Conservation (phyloP, 2,797 vertebrate genomes). For the Emydoidea blandingii region DNA sequence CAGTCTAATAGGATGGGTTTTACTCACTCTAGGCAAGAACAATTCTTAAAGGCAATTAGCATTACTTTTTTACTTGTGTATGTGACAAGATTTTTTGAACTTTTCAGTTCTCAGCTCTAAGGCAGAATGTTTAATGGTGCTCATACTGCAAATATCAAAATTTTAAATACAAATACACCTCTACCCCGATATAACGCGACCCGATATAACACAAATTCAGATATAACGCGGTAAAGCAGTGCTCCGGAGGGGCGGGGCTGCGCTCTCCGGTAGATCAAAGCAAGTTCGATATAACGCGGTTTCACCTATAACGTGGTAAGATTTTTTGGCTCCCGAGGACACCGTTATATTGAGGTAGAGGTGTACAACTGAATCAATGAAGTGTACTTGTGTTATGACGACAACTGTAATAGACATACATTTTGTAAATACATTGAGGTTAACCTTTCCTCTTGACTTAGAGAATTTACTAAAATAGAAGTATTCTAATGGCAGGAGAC, state of each 20-base stretch:
- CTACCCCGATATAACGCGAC: too few species aligned
- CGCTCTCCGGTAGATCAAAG: too few species aligned
- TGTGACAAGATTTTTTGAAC: neutral
- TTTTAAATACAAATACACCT: neutral
- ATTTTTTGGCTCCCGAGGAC: too few species aligned
- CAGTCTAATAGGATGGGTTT: neutral
- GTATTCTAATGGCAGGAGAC: neutral
- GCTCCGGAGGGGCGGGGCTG: too few species aligned
- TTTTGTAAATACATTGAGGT: conserved; percentile 43
- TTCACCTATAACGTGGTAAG: too few species aligned
- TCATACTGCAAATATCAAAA: conserved; percentile 40
- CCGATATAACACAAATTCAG: too few species aligned
- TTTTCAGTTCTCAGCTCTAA: conserved; percentile 29
- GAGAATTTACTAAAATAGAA: conserved; percentile 17
- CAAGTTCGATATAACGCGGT: too few species aligned
- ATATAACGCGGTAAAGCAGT: too few species aligned
- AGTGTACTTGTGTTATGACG: neutral
- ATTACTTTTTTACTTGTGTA: conserved; percentile 28
- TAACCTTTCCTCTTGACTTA: neutral
- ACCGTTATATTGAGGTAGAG: too few species aligned
- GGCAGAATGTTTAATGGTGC: neutral
- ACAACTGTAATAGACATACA: neutral
- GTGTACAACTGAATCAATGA: conserved; percentile 5
- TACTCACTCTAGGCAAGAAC: neutral
- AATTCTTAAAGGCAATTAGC: conserved; percentile 1